Base-by-base conservation (phyloP, 2,113 vertebrate genomes). In the Bujurquina vittata region DNA sequence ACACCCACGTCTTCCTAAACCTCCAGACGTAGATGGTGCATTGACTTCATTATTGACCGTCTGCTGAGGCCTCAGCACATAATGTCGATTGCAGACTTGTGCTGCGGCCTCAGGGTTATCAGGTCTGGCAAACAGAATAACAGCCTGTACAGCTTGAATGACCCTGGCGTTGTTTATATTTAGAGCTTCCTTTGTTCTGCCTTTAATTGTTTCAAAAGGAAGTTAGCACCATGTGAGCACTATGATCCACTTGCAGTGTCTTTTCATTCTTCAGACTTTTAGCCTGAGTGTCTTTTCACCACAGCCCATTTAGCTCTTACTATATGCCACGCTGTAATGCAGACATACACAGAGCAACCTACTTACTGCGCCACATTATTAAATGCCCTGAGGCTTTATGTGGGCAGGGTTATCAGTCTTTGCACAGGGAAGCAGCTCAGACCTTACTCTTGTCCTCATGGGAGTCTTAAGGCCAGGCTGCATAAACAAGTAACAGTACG, bases 51-150 rank as follows among this genome's bases (percentile, higher is more conserved):
- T 77, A 82, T 78, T 82, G 85, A 80, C n/a, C 22, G 43, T 49
- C 56, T 79, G 56, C 84, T 18, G 37, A 37, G 40, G 31, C 58
- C 75, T 35, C 63, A 67, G 20, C 23, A 18, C 49, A 86, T 20
- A 75, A 11, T 4, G 33, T 83, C 10, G 2, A 69, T 84, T 37
- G 79, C 61, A 65, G 5, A 55, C 37, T 35, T 4, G 5, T 0
- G 43, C 57, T 26, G 7, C 10, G 52, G 61, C 59, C 69, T 81
- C 74, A 81, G 87, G 88, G 82, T 76, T 83, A 80, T 80, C 78
- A 58, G 9, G 3, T 62, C 14, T 31, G 18, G 23, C 26, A 60
- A 60, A 59, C 54, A 74, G 59, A 77, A n/a, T 23, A 81, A 54
- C 62, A 31, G 55, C 37, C 20, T 18, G 29, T 73, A 54, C 62